Base-by-base conservation (phyloP, 1,140 invertebrate species). In the Ceratosolen fusciceps region DNA sequence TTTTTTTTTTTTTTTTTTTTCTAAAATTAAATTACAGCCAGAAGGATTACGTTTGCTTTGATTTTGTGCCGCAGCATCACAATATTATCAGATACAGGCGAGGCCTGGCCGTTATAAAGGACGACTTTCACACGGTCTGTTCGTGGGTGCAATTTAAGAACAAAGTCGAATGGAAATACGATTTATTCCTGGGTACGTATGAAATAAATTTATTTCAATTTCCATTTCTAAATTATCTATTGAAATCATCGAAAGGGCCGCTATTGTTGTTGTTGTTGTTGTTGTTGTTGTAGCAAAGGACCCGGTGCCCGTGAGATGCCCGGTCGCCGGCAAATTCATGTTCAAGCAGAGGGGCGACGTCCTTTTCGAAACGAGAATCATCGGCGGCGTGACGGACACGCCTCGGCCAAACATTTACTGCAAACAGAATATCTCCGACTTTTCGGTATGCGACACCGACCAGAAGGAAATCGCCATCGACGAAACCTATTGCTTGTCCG, bases 21-120 rank as follows among this genome's bases (percentile, higher is more conserved):
- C n/a, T n/a, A 37, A 19, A 34, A 10, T 79, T n/a, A n/a, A 52
- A 52, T 76, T 80, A 56, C 47, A 96, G 97, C 90, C 98, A 99
- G 91, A 98, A 98, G 85, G 98, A 99, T 93, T 99, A 96, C 86
- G 94, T 99, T 12, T 99, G 98, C 86, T 98, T 98, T 85, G 97
- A 99, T 87, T 98, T 99, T 88, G 94, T 99, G 16, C 96, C 97
- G 0, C 93, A 96, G 80, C 98, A 99, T 92, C 97, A 99, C 84
- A 99, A 98, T 87, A 93, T 99, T 82, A 98, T 99, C 80, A 92
- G 96, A 84, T 99, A 96, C 88, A 93, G 98, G 82, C 96, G 95
- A 89, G 97, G 98, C 79, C 87, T 97, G 74, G 96, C 96, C 31
- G 95, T 97, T 81, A 98, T 97, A 68, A 95, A 94, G 86, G 95